phyloP scores from a whole-genome alignment of 2,797 vertebrate species.

The Etheostoma perlongum region DNA sequence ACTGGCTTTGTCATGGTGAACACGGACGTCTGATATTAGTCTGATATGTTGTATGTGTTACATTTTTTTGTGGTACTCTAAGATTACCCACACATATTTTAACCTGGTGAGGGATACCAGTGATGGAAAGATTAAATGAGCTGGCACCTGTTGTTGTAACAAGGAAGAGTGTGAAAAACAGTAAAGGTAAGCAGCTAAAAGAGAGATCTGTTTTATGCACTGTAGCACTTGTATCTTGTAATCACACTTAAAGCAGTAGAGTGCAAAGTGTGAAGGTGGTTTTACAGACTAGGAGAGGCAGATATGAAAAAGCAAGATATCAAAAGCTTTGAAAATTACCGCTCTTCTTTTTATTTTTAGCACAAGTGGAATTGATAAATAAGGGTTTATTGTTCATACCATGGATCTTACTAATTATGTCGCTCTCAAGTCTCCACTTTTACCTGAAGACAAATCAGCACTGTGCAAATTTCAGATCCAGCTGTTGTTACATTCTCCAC shows the following conservation, averaged over 20 bases:
- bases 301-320: background rate
- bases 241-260: conserved; percentile 15
- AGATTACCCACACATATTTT: conserved; percentile 35
- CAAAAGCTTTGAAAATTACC: background rate
- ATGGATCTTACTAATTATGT: background rate
- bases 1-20: conserved; percentile 39
- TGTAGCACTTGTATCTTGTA: background rate
- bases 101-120: conserved; percentile 1
- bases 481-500: background rate
- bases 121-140: conserved; percentile 65
- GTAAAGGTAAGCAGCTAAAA: conserved; percentile 64
- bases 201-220: background rate
- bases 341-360: background rate
- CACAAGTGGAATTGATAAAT: background rate
- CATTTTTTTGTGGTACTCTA: conserved; percentile 14
- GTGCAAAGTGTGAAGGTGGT: background rate
- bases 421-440: background rate
- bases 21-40: conserved; percentile 3
- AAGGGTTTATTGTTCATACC: background rate
- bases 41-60: background rate
- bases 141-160: conserved; percentile 33
- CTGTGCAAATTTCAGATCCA: background rate
- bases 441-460: background rate
- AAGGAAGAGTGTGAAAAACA: conserved; percentile 57
- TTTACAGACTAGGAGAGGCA: background rate